Base-by-base conservation (phyloP, 2,888 invertebrate species). In the Lasiommata megera region DNA sequence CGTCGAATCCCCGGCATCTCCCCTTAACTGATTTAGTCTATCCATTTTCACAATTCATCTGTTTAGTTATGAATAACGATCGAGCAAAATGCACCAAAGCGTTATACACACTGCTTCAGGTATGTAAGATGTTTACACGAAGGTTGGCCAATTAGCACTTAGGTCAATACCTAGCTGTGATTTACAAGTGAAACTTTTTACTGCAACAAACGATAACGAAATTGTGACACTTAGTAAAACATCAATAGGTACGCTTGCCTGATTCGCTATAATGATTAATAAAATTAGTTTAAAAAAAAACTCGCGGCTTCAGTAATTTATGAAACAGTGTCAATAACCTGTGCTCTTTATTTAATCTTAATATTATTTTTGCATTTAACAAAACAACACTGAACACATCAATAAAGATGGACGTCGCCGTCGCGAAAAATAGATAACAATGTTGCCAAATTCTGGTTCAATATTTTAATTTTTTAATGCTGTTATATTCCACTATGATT, bases 341-440 rank as follows among this genome's bases (percentile, higher is more conserved):
- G 44, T 53, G 36, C 61, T 54, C 6, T 62, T 64, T 60, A 62
- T 60, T 58, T 34, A 34, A 58, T 56, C 58, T 51, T 63, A 65
- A 60, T 64, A 74, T 67, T 74, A 73, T 72, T 74, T 77, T 76
- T 79, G 68, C 73, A 73, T 79, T 82, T 76, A 83, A 84, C 82
- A 87, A 86, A 84, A 88, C 84, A 88, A 46, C 46, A 46, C 14
- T 14, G 14, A 14, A 87, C 83, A 88, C 87, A 88, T 82, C 84
- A 86, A 84, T 80, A 87, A 89, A 89, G 89, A 90, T 90, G 90
- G 90, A 90, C 89, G 90, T 89, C 80, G 72, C 68, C 89, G 90
- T 89, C 80, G 72, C 68, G 70, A 71, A 71, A 67, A 68, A 70
- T 71, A 85, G 85, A 84, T 84, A 79, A 75, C 78, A 70, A 78